Evolutionary conservation across 2,797 vertebrate genomes (phyloP).

Genomic region (Tragelaphus eurycerus): DNA sequence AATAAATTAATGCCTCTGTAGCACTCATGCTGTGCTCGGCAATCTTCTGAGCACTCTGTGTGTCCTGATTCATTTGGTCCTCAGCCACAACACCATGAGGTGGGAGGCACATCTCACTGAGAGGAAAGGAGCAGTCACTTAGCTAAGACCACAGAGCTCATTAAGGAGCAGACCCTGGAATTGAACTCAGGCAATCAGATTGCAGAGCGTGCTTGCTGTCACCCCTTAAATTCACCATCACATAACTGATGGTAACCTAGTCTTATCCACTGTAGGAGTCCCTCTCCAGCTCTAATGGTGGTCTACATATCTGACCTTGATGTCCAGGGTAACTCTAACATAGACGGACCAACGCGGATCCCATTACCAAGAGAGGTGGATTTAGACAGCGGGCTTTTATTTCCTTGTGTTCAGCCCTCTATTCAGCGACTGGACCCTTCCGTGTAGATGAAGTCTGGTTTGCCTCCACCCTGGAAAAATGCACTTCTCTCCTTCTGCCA

Average conservation of each 20-base stretch:
- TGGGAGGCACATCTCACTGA: neutral
- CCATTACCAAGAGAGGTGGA: neutral
- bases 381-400: neutral
- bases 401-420: neutral
- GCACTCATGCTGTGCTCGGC: neutral
- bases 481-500: neutral
- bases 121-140: neutral
- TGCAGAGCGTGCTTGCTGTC: neutral
- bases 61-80: neutral
- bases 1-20: neutral
- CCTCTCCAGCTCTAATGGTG: neutral
- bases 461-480: neutral
- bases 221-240: neutral
- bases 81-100: neutral
- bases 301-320: neutral
- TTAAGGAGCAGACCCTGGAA: neutral
- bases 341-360: neutral
- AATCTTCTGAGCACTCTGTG: neutral
- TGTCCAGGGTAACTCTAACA: neutral
- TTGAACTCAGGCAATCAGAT: neutral
- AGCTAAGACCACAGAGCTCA: neutral
- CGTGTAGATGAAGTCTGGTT: fast-evolving
- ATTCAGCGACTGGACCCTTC: neutral
- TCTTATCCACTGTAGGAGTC: neutral
- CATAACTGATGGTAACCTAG: too few relatives aligned